Percentiles rank a stretch among this genome's conserved stretches.
Evolutionary conservation across 2,797 vertebrate species (phyloP).

Genomic region (Sphenopsis melanotis): DNA sequence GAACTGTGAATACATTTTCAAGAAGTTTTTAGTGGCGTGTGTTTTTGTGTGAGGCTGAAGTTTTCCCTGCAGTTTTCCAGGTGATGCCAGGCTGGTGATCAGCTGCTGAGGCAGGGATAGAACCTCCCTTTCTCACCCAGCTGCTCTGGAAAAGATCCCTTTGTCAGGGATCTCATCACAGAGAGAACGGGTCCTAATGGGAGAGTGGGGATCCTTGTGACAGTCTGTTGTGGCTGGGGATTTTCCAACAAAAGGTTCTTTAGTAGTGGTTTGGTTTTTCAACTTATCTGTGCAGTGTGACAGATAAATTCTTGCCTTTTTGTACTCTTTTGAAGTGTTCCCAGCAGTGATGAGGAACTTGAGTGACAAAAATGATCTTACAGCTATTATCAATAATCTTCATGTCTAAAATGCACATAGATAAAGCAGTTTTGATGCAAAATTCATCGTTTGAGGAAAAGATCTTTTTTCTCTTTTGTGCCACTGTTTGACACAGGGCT

Average conservation of each 20-base stretch:
- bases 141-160: neutral
- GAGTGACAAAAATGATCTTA: neutral
- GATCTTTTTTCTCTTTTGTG: neutral
- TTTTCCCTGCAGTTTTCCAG: neutral
- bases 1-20: accelerated
- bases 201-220: neutral
- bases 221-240: neutral
- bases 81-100: neutral
- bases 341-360: neutral
- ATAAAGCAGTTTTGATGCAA: neutral
- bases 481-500: neutral
- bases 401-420: neutral
- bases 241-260: neutral
- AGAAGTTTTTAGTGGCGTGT: neutral
- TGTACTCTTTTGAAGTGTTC: neutral
- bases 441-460: neutral
- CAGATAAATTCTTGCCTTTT: neutral
- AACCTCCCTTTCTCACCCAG: neutral
- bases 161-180: neutral
- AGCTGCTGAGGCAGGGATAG: neutral
- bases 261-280: neutral
- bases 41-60: neutral
- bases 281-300: neutral
- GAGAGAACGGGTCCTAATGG: neutral
- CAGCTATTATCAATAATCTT: neutral